Evolutionary conservation across 1,140 invertebrate genomes (phyloP).

Genomic region (Oscheius sp.): DNA sequence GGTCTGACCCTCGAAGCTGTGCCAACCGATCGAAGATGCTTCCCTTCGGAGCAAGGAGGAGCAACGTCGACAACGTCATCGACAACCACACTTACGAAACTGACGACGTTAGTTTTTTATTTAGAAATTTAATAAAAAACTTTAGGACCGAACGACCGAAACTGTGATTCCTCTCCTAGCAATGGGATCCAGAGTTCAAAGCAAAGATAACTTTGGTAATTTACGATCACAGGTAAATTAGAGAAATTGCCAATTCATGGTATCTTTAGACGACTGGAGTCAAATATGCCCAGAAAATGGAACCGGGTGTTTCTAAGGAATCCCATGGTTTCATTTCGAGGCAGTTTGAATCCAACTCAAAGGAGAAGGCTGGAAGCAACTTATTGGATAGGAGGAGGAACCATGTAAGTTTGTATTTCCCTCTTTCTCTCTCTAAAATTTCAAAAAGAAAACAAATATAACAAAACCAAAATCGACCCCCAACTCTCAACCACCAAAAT

Average conservation of each 20-base stretch:
- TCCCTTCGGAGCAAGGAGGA: conserved; percentile 19
- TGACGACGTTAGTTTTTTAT: conserved; percentile 17
- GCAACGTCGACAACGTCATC: conserved; percentile 22
- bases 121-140: neutral
- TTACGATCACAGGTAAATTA: conserved; percentile 25
- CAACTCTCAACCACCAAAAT: too few relatives aligned
- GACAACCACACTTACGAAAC: conserved; percentile 30
- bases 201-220: conserved; percentile 16
- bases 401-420: conserved; percentile 1
- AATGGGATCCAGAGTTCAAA: conserved; percentile 14
- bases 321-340: conserved; percentile 33
- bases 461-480: too few relatives aligned
- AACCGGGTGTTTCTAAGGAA: conserved; percentile 20
- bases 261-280: too few relatives aligned
- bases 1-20: conserved; percentile 12
- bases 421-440: too few relatives aligned
- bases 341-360: conserved; percentile 24
- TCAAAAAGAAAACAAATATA: too few relatives aligned
- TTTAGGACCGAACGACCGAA: conserved; percentile 16
- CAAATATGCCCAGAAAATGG: conserved; percentile 22
- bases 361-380: conserved; percentile 31
- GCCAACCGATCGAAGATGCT: conserved; percentile 17
- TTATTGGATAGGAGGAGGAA: conserved; percentile 22
- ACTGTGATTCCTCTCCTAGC: conserved; percentile 15
- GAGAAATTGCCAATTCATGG: neutral